Conservation (phyloP, 2,888 invertebrate genomes). For the Diadegma fenestrale region DNA sequence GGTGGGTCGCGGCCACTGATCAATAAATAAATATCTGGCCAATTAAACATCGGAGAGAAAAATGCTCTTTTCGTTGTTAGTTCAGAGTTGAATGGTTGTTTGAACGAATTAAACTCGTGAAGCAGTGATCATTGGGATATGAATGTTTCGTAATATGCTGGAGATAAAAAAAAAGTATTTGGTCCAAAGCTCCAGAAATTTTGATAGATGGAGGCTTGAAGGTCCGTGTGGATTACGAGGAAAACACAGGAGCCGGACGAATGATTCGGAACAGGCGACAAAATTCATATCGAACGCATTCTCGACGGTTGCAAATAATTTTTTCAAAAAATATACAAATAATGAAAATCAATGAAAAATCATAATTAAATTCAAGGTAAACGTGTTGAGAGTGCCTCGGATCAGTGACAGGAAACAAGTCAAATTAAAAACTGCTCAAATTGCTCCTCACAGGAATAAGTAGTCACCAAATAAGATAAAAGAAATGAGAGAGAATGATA, state of each 20-base stretch:
- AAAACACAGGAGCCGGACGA: constrained; percentile 9
- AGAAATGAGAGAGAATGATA: constrained; percentile 10
- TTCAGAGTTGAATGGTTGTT: not conserved
- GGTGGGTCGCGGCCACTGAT: not conserved
- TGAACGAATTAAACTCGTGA: not conserved
- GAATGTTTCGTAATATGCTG: not conserved
- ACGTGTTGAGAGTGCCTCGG: constrained; percentile 44
- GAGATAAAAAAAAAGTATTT: constrained; percentile 13
- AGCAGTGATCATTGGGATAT: not conserved
- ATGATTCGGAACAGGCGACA: constrained; percentile 51
- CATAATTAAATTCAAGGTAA: not conserved
- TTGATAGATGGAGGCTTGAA: constrained; percentile 4
- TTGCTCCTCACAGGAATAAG: not conserved
- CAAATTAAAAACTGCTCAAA: not conserved
- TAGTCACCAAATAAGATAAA: not conserved
- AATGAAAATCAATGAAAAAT: constrained; percentile 8
- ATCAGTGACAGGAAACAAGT: constrained; percentile 29
- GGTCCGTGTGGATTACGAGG: not conserved
- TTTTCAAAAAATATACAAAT: not conserved
- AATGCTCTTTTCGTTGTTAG: not conserved
- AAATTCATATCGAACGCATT: constrained; percentile 56
- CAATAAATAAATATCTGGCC: not conserved
- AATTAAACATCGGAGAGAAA: not conserved
- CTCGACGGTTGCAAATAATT: constrained; percentile 57
- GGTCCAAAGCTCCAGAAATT: constrained; percentile 14